Evolutionary conservation across 1,140 invertebrate species (phyloP), one percentile per base, ranked within the genome.

Genomic region (Diachasmimorpha longicaudata): DNA sequence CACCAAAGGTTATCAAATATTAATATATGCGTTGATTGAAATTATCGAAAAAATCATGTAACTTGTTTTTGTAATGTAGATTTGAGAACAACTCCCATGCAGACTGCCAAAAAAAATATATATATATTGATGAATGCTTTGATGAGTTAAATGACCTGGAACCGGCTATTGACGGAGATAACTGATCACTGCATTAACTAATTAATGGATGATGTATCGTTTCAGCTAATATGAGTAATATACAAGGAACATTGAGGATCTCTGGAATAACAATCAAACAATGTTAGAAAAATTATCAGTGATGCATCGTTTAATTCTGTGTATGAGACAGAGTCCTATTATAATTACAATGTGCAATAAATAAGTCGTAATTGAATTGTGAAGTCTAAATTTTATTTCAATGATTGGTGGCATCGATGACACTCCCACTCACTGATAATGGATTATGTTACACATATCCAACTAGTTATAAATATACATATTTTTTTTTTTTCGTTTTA

Each of bases 381-480:
- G 44, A 44, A 74, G 31, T 70, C 36, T 69, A 70, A 21, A 42
- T 70, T 75, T 75, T 75, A 75, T 75, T 75, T 68, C 42, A 68
- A 48, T 74, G 72, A 74, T 25, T 74, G 63, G 42, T 74, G 39
- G 42, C 16, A 66, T 23, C 42, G 21, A 39, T 36, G 16, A 31
- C 46, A 68, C 66, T 67, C 67, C 67, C 66, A 25, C 16, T 70
- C 46, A 36, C 19, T 11, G 44, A 70, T 48, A 13, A 6, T 25
- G 46, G 73, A 75, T 74, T 36, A 74, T 74, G 58, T 74, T 74
- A 46, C 25, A 74, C 42, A 74, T 68, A 70, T 70, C 42, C 69
- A 70, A 48, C 42, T 70, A 70, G 19, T 44, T 46, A 14, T 55
- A 72, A 25, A 72, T 72, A 37, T 55, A 72, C n/a, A 31, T 23